Base-by-base conservation (phyloP, 1,140 invertebrate genomes). In the Drosophila fuyamai region DNA sequence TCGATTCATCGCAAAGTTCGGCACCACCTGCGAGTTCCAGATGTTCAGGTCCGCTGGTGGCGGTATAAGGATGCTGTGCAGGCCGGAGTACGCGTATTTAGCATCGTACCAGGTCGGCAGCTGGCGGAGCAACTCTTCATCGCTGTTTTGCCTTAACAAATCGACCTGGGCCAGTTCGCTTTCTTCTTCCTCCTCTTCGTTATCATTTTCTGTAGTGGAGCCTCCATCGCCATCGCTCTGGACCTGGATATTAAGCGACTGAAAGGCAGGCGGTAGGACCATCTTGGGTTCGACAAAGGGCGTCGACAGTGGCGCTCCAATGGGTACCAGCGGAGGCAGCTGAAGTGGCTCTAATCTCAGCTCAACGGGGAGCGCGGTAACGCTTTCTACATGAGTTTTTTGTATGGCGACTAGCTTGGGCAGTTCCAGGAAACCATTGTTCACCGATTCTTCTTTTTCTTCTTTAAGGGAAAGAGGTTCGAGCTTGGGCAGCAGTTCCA, bases 21-120 rank as follows among this genome's bases (percentile, higher is more conserved):
- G 90, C 55, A 93, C 90, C 54, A 90, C 90, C 58, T 91, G 81
- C 10, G 70, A 75, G 61, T 82, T 88, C 89, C 91, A 92, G 14
- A 92, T 81, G 62, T 93, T 92, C 35, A 93, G 81, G 77, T 93
- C 92, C 35, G 90, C 88, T n/a, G 93, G 92, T 44, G 93, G 81
- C 18, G 94, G 94, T 78, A 94, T 93, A 16, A 95, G 93, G 72
- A 95, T 95, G 76, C 94, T 95, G 86, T 95, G 94, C 57, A 95
- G 86, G 10, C 95, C 95, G 10, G 94, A 93, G 90, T 95, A 95
- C 4, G 95, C 94, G 76, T 94, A 94, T 48, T 92, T 92, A 32
- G 93, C 91, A 67, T 93, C 92, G 44, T 93, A 91, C 92, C 92
- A 92, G 60, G 71, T 75, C 57, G 92, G 89, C 63, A 91, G 40